A percentile compares a stretch with the other conserved stretches of the same genome.
Conservation (phyloP, 2,888 invertebrate species). For the Agonopterix heracliana region DNA sequence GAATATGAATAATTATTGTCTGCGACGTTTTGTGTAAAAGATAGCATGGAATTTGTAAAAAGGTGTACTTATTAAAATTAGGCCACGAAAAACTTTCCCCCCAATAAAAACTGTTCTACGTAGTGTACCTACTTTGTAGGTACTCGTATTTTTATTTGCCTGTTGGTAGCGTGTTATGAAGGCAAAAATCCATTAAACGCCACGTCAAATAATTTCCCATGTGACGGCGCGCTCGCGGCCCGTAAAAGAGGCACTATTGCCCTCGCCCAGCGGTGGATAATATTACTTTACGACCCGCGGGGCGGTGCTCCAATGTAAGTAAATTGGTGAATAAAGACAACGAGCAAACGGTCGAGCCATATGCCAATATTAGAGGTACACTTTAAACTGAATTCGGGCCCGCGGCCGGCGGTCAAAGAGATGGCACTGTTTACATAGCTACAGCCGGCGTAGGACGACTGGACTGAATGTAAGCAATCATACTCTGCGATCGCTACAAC, state of each 20-base stretch:
- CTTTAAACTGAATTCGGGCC: constrained; percentile 12
- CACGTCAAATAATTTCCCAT: constrained; percentile 77
- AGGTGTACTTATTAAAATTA: constrained; percentile 6
- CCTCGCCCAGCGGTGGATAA: constrained; percentile 69
- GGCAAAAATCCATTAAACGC: constrained; percentile 76
- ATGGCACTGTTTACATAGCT: too few relatives aligned
- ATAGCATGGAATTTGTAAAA: too few relatives aligned
- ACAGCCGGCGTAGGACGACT: too few relatives aligned
- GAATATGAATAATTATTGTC: too few relatives aligned
- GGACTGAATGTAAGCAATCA: too few relatives aligned
- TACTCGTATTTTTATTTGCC: constrained; percentile 63
- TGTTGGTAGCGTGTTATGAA: constrained; percentile 72
- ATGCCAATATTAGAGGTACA: constrained; percentile 23
- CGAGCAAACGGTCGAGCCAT: constrained; percentile 36
- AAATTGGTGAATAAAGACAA: constrained; percentile 74
- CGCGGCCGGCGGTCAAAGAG: too few relatives aligned
- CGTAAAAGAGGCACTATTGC: constrained; percentile 75
- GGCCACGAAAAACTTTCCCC: constrained; percentile 14
- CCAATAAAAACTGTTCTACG: constrained; percentile 31
- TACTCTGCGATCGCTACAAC: too few relatives aligned
- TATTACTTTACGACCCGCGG: constrained; percentile 73
- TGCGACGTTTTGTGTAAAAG: too few relatives aligned
- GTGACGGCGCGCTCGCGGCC: constrained; percentile 73
- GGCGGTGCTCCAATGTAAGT: constrained; percentile 67
- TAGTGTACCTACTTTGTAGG: constrained; percentile 32